phyloP scores from a whole-genome alignment of 2,888 invertebrate genomes.

The Ariolimax columbianus region DNA sequence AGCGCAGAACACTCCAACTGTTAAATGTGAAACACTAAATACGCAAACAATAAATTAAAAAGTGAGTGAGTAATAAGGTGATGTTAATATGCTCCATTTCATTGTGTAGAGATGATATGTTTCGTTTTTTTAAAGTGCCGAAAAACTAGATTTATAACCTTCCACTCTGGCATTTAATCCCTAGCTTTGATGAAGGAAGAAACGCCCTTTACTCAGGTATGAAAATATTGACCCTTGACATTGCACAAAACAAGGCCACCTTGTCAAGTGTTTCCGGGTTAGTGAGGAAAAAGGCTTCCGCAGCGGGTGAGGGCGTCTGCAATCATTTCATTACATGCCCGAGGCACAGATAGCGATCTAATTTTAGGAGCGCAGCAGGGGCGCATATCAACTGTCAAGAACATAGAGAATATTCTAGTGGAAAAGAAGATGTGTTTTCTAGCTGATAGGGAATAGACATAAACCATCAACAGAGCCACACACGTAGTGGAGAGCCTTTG shows the following conservation, averaged over 20 bases:
- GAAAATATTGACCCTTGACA: slow-evolving; percentile 35
- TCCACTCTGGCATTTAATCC: not conserved
- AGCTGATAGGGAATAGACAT: slow-evolving; percentile 20
- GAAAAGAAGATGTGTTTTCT: slow-evolving; percentile 10
- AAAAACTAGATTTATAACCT: too few relatives aligned
- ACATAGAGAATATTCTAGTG: slow-evolving; percentile 3
- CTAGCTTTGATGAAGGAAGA: not conserved
- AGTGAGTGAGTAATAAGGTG: too few relatives aligned
- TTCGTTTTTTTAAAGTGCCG: too few relatives aligned
- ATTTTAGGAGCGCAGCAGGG: slow-evolving; percentile 34
- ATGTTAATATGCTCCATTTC: too few relatives aligned
- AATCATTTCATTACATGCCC: slow-evolving; percentile 41
- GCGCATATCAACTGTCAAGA: slow-evolving; percentile 42
- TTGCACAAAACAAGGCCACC: slow-evolving; percentile 17
- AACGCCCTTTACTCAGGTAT: slow-evolving; percentile 22
- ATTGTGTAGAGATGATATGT: too few relatives aligned
- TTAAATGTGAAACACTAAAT: too few relatives aligned
- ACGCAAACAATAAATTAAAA: too few relatives aligned
- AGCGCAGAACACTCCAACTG: too few relatives aligned
- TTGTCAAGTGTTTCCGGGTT: slow-evolving; percentile 16
- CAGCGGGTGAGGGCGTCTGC: slow-evolving; percentile 35
- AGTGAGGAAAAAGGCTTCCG: slow-evolving; percentile 19
- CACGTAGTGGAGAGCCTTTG: not conserved
- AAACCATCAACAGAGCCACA: slow-evolving; percentile 37
- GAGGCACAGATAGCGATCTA: slow-evolving; percentile 40